Percentiles rank a stretch among this genome's conserved stretches.
Evolutionary conservation across 1,140 invertebrate species (phyloP).

Genomic region (Choristoneura fumiferana): DNA sequence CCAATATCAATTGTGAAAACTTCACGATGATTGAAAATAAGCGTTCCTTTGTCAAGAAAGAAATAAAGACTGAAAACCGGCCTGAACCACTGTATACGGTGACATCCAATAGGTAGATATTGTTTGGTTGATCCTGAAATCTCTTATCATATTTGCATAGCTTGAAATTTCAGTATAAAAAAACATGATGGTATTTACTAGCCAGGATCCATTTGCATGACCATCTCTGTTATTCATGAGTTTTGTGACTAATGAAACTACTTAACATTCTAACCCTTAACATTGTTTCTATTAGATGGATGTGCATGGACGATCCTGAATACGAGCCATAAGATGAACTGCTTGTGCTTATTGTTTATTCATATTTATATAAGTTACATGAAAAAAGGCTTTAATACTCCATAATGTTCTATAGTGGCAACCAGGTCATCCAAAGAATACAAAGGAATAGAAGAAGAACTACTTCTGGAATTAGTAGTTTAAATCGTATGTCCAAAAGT

Average conservation of each 20-base stretch:
- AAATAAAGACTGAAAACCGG: constrained; percentile 48
- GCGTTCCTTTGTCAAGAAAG: constrained; percentile 48
- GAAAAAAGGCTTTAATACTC: background rate
- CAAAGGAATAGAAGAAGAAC: constrained; percentile 51
- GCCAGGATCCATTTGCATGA: too few species aligned
- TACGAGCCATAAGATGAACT: too few species aligned
- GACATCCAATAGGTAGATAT: constrained; percentile 53
- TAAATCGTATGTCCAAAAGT: constrained; percentile 50
- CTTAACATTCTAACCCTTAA: too few species aligned
- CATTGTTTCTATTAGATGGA: too few species aligned
- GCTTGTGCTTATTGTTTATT: too few species aligned
- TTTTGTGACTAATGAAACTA: background rate
- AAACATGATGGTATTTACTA: too few species aligned
- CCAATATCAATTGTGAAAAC: constrained; percentile 37
- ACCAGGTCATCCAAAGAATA: constrained; percentile 56
- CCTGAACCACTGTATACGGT: constrained; percentile 53
- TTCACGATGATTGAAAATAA: constrained; percentile 60
- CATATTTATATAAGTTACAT: background rate
- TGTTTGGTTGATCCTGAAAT: background rate
- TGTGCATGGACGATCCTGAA: too few species aligned
- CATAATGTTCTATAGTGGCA: constrained; percentile 38
- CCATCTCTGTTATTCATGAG: too few species aligned
- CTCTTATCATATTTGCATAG: too few species aligned
- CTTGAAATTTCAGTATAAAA: too few species aligned
- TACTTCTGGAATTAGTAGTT: constrained; percentile 43